Evolutionary conservation across 1,140 invertebrate species (phyloP), one percentile per base, ranked within the genome.

Genomic region (Schlechtendalia chinensis): DNA sequence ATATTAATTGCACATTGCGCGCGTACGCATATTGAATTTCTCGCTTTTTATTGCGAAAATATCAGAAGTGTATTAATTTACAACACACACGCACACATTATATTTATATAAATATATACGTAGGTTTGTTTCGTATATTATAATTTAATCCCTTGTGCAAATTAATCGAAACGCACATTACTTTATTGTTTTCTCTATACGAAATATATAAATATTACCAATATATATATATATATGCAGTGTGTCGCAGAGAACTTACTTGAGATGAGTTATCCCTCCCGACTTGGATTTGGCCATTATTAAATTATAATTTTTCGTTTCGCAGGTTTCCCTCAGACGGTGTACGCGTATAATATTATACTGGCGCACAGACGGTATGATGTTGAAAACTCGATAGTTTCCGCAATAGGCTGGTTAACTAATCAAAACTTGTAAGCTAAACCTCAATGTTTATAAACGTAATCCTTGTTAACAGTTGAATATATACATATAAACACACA

Each of bases 271-370:
- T 79, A 58, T 58, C 0, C 53, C 19, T 47, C 75, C 58, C 29
- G 75, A 63, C 39, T 79, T 79, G 39, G 75, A 79, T n/a, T 79
- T 79, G 8, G 75, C 32, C 75, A 79, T 79, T 17, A 39, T 59
- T 39, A 39, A 39, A 12, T 59, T 1, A 10, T 74, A 53, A 17
- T 45, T 59, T 59, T 56, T n/a, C 53, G 24, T 22, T 32, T 24
- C n/a, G 19, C 8, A 39, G 8, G 53, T 56, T 29, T 58, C 39
- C 5, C 14, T 24, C 10, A 6, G 11, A 56, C 53, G 71, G 6
- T 22, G n/a, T 12, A 29, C 17, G 14, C 5, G 19, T 14, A 16
- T 39, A 4, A 8, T 39, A 39, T 8, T 39, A 39, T 8, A 39
- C 32, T 39, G 32, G 8, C 32, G 32, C 32, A 39, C 32, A 39